Evolutionary conservation across 2,113 vertebrate genomes (phyloP), one percentile per base, ranked within the genome.

Genomic region (Platycercus adscitus): DNA sequence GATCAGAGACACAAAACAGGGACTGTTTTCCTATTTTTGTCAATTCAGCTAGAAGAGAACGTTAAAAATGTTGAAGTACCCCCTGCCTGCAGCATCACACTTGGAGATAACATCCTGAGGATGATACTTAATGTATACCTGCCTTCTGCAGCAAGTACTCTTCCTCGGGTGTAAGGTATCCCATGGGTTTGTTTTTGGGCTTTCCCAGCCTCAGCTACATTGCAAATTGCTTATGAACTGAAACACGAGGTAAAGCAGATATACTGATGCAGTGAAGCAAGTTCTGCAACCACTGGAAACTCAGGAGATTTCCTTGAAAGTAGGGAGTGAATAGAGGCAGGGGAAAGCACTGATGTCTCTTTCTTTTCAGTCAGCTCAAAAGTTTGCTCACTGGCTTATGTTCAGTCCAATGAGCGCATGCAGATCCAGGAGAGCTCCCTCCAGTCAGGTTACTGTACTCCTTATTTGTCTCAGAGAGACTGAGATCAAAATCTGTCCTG

Each of bases 341-440:
- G 44, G 56, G 50, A 84, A 91, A 91, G 29, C 60, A 28, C 3
- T 47, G 43, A 8, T 56, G 53, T 25, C 2, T 1, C 15, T 88
- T 93, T 86, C 55, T 71, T 80, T 91, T 85, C n/a, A 76, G 56
- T 49, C 56, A 66, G 9, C 28, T 81, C 73, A 58, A 31, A 92
- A 82, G 53, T 2, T 72, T 80, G 24, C 56, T 78, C 44, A 11
- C 9, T 25, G 41, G 41, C 12, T 91, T 68, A 26, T 17, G 37
- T 39, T 81, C 81, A 49, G 88, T 55, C 47, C 75, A 82, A 83
- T 7, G n/a, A 81, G 46, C 9, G 28, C 64, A 76, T 23, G 64
- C 18, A 82, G 83, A 91, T 47, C 68, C 92, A 86, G 66, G 79
- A 95, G 53, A 66, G 75, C 37, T 93, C 88, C 82, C 88, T 95